Base-by-base conservation (phyloP, 2,888 invertebrate species). In the Helobdella robusta region DNA sequence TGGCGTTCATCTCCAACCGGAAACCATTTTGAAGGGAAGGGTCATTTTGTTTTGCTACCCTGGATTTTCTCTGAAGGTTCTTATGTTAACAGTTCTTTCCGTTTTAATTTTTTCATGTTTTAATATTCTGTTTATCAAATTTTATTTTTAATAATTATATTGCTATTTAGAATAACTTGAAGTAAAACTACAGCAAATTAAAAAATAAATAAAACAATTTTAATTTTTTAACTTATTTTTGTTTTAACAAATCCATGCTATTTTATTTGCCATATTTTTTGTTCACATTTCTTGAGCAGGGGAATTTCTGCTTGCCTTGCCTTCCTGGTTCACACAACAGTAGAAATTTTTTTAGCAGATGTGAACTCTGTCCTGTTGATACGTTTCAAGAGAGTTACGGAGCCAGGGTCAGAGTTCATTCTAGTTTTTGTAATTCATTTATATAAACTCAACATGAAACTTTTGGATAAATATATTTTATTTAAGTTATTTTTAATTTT, bases 341-440 rank as follows among this genome's bases (percentile, higher is more conserved):
- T 30, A 15, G 5, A n/a, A n/a, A 18, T 23, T 62, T 48, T 15
- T 18, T 25, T 1, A 18, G 28, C 44, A 46, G 6, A 20, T 62
- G 62, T 20, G n/a, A 62, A 2, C 48, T 25, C 34, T 62, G 62
- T 50, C 62, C 62, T 28, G 28, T 20, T 25, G 30, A 32, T 35
- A 62, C 62, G 23, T 62, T 40, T 28, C 62, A 62, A 25, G 62
- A 62, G 32, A 25, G 18, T 30, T 62, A 32, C 35, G 62, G 50
- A 62, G 15, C 44, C 1, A 46, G 35, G 30, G 62, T 62, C n/a
- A 58, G 8, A 8, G 11, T 40, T 15, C n/a, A 15, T 15, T 40
- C 11, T 11, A 40, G n/a, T 40, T 40, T 40, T 40, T 40, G 11
- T 40, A n/a, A 11, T 40, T 40, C n/a, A 40, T 40, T 40, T 11